These are phyloP conservation scores for Meliscaeva auricollis DNA, from an alignment of 2,888 invertebrate genomes.

Conservation along the genomic window DNA sequence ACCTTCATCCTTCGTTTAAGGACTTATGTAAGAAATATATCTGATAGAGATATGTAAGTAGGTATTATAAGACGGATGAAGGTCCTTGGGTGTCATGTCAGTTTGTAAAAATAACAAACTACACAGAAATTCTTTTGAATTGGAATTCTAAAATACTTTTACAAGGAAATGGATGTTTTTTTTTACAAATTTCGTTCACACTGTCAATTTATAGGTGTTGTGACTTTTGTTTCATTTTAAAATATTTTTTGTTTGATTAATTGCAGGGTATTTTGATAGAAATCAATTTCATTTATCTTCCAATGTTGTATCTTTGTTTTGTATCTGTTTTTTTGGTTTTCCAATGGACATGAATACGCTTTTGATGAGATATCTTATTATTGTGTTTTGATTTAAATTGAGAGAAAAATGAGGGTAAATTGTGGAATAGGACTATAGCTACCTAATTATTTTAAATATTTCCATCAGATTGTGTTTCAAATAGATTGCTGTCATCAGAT, in stretches of 20 bases:
- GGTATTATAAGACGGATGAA: conserved; percentile 23
- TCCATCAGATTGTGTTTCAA: too few relatives aligned
- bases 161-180: not conserved
- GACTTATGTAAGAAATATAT: conserved; percentile 43
- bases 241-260: conserved; percentile 4
- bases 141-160: not conserved
- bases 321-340: conserved; percentile 2
- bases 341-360: not conserved
- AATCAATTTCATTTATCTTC: not conserved
- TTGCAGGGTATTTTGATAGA: not conserved
- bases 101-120: conserved; percentile 27
- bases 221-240: not conserved
- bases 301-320: not conserved
- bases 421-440: too few relatives aligned
- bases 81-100: conserved; percentile 47
- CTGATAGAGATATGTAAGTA: not conserved
- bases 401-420: too few relatives aligned
- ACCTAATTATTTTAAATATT: too few relatives aligned
- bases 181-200: conserved; percentile 15
- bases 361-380: not conserved
- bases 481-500: too few relatives aligned
- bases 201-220: not conserved
- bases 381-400: too few relatives aligned
- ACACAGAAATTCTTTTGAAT: conserved; percentile 29
- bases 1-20: conserved; percentile 49